Conservation (phyloP, 37 sponge, comb jelly and placozoan species). For the Beroe forskalii region DNA sequence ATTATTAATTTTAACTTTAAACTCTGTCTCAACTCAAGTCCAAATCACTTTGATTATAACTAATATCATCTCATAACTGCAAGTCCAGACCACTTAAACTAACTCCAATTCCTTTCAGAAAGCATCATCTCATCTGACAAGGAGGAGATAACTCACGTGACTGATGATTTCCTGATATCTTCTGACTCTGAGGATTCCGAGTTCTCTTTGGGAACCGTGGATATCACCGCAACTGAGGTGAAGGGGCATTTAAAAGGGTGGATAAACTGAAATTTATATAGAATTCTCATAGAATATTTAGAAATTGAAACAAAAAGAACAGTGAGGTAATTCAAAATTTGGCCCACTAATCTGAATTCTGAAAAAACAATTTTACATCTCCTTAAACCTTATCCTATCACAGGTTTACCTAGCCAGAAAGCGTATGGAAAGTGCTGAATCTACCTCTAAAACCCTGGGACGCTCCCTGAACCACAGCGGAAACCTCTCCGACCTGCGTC, state of each 20-base stretch:
- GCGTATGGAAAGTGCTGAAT: slow-evolving; percentile 6
- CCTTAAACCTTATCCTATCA: not conserved
- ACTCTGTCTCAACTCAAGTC: too few relatives aligned
- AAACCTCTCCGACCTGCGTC: slow-evolving; percentile 14
- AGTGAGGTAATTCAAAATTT: too few relatives aligned
- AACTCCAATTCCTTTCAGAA: not conserved
- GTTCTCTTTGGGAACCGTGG: slow-evolving; percentile 27
- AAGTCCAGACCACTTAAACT: too few relatives aligned
- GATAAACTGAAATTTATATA: too few relatives aligned
- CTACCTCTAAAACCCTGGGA: not conserved
- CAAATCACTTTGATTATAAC: too few relatives aligned
- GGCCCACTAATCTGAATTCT: too few relatives aligned
- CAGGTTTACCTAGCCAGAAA: slow-evolving; percentile 45
- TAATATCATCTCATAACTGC: too few relatives aligned
- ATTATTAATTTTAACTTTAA: too few relatives aligned
- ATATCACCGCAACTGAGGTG: slow-evolving; percentile 39
- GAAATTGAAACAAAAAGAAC: too few relatives aligned
- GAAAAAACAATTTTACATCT: not conserved
- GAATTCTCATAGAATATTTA: too few relatives aligned
- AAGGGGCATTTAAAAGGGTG: too few relatives aligned
- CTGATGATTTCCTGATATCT: not conserved
- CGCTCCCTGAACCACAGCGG: not conserved
- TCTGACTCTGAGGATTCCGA: not conserved
- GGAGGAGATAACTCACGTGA: slow-evolving; percentile 23
- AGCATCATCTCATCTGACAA: not conserved